Percentiles rank a stretch among this genome's conserved stretches.
Conservation (phyloP, 2,113 vertebrate genomes). For the Odontophorus gujanensis region DNA sequence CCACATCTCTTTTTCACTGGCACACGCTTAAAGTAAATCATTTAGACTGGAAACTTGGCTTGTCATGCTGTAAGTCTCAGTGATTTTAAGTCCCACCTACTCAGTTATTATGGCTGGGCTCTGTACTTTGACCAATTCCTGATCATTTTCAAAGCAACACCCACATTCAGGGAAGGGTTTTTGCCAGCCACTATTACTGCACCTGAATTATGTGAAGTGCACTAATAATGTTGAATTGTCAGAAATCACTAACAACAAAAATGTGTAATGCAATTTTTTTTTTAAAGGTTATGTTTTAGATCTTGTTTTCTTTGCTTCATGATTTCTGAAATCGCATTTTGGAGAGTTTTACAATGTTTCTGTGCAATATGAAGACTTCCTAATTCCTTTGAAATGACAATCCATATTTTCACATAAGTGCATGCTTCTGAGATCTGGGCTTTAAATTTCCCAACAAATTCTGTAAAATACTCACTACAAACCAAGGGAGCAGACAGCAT, state of each 20-base stretch:
- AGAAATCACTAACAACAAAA: background rate
- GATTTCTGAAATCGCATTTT: background rate
- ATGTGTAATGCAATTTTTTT: background rate
- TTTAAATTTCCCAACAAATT: background rate
- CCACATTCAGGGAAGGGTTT: background rate
- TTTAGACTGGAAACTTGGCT: background rate
- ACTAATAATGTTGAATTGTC: background rate
- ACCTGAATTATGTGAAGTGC: background rate
- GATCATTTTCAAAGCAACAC: background rate
- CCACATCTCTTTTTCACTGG: fast-evolving
- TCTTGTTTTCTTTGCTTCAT: background rate
- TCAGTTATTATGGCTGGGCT: background rate
- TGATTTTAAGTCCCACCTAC: background rate
- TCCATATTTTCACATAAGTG: background rate
- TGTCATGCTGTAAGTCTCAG: fast-evolving
- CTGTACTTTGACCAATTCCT: background rate
- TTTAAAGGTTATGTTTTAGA: background rate
- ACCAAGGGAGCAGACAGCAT: background rate
- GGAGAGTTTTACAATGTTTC: background rate
- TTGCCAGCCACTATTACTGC: background rate
- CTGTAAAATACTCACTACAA: background rate
- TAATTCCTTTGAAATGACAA: background rate
- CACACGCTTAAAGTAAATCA: background rate
- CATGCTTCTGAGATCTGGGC: fast-evolving
- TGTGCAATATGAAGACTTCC: background rate